Percentiles rank a stretch among this genome's conserved stretches.
phyloP scores from a whole-genome alignment of 2,113 vertebrate species.

The Mus pahari region DNA sequence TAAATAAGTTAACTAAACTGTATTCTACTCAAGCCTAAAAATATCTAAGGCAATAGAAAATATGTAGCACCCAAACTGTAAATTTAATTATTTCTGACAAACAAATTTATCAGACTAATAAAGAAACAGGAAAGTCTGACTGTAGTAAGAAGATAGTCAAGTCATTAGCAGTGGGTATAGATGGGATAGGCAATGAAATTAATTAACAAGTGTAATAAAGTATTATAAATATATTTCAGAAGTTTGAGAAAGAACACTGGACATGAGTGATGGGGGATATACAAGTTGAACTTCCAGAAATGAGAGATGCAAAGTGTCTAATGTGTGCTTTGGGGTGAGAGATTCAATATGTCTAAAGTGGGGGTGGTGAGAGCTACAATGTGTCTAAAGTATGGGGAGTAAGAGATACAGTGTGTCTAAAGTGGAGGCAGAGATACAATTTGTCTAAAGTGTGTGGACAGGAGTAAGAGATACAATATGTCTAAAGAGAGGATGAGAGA shows the following conservation, averaged over 20 bases:
- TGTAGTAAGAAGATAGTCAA: background rate
- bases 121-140: slow-evolving; percentile 43
- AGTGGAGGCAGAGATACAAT: too few species aligned
- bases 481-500: too few species aligned
- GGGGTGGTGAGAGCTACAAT: too few species aligned
- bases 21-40: background rate
- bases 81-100: background rate
- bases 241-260: background rate
- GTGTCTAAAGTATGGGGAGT: too few species aligned
- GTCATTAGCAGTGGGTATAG: background rate
- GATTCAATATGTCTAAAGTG: too few species aligned
- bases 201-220: background rate
- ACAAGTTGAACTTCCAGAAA: slow-evolving; percentile 5
- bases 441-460: too few species aligned
- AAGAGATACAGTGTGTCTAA: too few species aligned
- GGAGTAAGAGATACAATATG: too few species aligned
- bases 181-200: background rate
- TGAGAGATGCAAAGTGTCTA: background rate
- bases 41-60: slow-evolving; percentile 14
- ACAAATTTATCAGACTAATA: background rate
- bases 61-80: background rate
- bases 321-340: background rate
- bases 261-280: background rate
- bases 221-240: background rate
- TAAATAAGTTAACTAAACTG: background rate